Evolutionary conservation across 2,113 vertebrate species (phyloP), one percentile per base, ranked within the genome.

Genomic region (Seriola aureovittata): DNA sequence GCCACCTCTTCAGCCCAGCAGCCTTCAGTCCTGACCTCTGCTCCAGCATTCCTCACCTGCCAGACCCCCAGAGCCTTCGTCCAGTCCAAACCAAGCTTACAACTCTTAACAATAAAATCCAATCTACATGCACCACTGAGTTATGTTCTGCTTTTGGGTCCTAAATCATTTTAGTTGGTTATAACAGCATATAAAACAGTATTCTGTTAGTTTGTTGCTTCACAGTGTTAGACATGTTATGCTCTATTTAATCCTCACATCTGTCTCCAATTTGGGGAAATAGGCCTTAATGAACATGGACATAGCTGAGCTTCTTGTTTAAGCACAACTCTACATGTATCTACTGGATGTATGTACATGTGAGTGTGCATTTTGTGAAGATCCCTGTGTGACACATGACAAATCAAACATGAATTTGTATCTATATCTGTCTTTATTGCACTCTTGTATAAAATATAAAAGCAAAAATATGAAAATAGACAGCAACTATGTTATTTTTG

Each of bases 191-290:
- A 77, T 73, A 71, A 85, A 76, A 79, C 71, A 62, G 66, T 55
- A 77, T 85, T 75, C 73, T 81, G 67, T 89, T 75, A 80, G 46
- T 80, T 87, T 84, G 76, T 75, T 82, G 63, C 76, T 81, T 82
- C 72, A 80, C 79, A 78, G 81, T 75, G 87, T 82, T 87, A 78
- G 82, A 88, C 59, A 84, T 74, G 87, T 66, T 84, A 82, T 71
- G 88, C 75, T 79, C 81, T 70, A 89, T 91, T 92, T 88, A 87
- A 69, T 81, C 58, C 68, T 80, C 64, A 82, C 88, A 93, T 91
- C 90, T 91, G 91, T 88, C 74, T 90, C 84, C 84, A 91, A 78
- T 89, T 88, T 86, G 32, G 66, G 12, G 32, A 36, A 81, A 58
- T 48, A 78, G 25, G n/a, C 25, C 4, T 73, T 79, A 23, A 74